Percentiles rank a stretch among this genome's conserved stretches.
phyloP scores from a whole-genome alignment of 1,140 invertebrate genomes.

The Drosophila mayri region DNA sequence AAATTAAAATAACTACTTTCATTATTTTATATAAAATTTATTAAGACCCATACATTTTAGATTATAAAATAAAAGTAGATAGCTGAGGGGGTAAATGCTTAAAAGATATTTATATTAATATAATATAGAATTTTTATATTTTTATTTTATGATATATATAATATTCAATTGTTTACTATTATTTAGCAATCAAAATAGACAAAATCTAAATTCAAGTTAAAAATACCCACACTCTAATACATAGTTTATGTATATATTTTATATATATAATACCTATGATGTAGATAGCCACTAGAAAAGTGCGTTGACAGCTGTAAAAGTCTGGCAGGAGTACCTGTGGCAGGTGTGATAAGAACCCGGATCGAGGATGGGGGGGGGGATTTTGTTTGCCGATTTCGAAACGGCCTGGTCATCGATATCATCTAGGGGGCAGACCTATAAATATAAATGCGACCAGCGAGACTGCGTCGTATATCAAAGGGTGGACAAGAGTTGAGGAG shows the following conservation, averaged over 20 bases:
- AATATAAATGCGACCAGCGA: constrained; percentile 25
- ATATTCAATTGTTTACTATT: not conserved
- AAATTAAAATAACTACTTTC: not conserved
- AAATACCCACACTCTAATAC: not conserved
- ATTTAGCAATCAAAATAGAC: not conserved
- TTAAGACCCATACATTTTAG: too few species aligned
- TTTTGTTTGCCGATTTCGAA: constrained; percentile 5
- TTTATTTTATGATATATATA: too few species aligned
- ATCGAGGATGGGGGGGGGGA: not conserved
- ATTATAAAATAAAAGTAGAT: too few species aligned
- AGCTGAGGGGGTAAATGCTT: not conserved
- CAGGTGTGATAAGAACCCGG: constrained; percentile 23
- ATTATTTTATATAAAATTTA: not conserved
- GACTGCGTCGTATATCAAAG: constrained; percentile 17
- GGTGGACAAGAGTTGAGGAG: not conserved
- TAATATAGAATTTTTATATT: not conserved
- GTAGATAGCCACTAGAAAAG: constrained; percentile 45
- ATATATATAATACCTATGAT: not conserved
- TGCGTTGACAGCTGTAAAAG: constrained; percentile 46
- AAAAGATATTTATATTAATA: not conserved
- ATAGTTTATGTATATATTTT: not conserved
- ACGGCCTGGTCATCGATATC: constrained; percentile 34
- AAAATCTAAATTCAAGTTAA: not conserved
- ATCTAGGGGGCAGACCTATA: constrained; percentile 22
- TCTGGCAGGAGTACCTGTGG: not conserved